Evolutionary conservation across 2,888 invertebrate genomes (phyloP), one percentile per base, ranked within the genome.

Genomic region (Griposia aprilina): DNA sequence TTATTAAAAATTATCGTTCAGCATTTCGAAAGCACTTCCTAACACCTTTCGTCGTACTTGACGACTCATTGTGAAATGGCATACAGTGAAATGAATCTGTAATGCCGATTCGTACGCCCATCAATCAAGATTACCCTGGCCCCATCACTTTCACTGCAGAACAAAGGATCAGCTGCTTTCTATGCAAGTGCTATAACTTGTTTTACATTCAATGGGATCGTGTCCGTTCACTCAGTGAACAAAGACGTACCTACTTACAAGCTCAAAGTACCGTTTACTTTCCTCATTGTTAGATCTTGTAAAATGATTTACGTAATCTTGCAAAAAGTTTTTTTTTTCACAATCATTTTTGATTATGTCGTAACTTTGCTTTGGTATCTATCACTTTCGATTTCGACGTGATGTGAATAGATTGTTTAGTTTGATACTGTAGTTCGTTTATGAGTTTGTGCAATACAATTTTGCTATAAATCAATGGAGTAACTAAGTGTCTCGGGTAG

Each of bases 81-180:
- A 91, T 89, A 91, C 85, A 84, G 88, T 66, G 50, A 92, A 90
- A 90, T 91, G 84, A 87, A 90, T 90, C 88, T 87, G 86, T 88
- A 83, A 88, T 86, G 85, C 84, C 86, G 87, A 85, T 89, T 90
- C 85, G 82, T 86, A 89, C 87, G 86, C 89, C 83, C 89, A 92
- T 93, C 93, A 90, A 91, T 93, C 93, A 93, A 90, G 91, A 90
- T 92, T 89, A 90, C 80, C 82, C 76, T 83, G 87, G 85, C 88
- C 81, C 84, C 83, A 88, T 90, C 89, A 93, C 95, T 95, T 96
- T 94, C 94, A 91, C 95, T 82, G 52, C 66, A 80, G 81, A 87
- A 94, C 94, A 95, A 96, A 96, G 95, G 95, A 96, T 92, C 90
- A 89, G 67, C 76, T 79, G 87, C 95, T 95, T 95, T 96, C 95